These are phyloP conservation scores for Falco cherrug DNA, from an alignment of 2,797 vertebrate species.

Conservation along the genomic window DNA sequence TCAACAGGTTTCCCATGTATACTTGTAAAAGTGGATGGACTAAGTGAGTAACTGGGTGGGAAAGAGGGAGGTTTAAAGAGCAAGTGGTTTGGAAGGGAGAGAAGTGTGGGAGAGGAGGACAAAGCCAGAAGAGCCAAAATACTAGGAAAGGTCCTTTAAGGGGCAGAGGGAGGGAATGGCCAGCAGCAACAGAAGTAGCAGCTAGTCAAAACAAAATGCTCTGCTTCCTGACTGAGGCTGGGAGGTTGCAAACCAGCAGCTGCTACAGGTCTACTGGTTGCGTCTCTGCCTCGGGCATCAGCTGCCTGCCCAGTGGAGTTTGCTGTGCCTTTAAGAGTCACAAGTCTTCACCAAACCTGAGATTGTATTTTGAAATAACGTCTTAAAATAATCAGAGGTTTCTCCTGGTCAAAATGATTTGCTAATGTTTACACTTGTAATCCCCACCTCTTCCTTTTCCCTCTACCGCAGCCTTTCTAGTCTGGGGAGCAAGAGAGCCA, in stretches of 20 bases:
- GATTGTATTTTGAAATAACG: background rate
- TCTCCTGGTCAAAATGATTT: background rate
- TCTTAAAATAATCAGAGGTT: background rate
- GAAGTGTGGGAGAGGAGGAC: slow-evolving; percentile 9
- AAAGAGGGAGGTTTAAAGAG: background rate
- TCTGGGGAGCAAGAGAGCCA: background rate
- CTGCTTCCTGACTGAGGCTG: background rate
- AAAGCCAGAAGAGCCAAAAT: background rate
- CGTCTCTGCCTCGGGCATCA: background rate
- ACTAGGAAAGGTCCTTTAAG: background rate
- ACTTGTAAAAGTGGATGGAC: background rate
- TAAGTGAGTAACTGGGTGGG: background rate
- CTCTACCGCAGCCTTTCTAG: background rate
- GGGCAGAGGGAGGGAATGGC: background rate
- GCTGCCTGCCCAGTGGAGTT: background rate
- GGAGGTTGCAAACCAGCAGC: background rate
- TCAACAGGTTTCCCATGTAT: background rate
- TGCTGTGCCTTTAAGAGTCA: background rate
- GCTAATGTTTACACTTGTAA: background rate
- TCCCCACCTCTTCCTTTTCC: background rate
- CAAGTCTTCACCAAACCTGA: background rate
- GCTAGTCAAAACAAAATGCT: slow-evolving; percentile 26
- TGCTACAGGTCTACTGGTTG: background rate
- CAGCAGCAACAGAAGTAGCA: background rate
- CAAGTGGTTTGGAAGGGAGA: background rate